Conservation (phyloP, 1,140 invertebrate species). For the Eubasilissa regina region DNA sequence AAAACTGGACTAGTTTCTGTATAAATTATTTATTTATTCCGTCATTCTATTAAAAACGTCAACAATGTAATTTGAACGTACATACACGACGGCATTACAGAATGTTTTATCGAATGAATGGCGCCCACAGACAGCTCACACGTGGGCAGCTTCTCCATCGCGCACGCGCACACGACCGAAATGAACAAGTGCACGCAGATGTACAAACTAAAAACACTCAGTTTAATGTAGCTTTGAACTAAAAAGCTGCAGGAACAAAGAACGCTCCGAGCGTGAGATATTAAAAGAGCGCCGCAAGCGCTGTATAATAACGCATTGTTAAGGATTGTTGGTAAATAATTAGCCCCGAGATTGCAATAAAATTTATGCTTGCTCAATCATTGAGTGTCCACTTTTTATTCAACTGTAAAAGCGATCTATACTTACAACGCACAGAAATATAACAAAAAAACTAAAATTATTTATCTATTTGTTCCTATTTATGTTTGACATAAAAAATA, state of each 20-base stretch:
- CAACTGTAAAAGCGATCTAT: no score
- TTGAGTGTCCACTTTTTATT: no score
- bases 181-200: neutral
- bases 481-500: no score
- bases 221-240: neutral
- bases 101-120: slow-evolving; percentile 16
- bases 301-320: neutral
- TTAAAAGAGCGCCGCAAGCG: neutral
- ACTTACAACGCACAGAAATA: no score
- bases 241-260: neutral
- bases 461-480: no score
- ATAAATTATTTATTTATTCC: neutral
- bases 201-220: neutral
- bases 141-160: slow-evolving; percentile 5
- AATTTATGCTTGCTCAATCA: no score
- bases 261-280: neutral
- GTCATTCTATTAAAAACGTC: neutral
- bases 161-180: neutral
- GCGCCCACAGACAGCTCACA: neutral
- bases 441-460: no score
- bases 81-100: slow-evolving; percentile 3
- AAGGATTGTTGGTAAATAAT: no score
- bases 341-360: no score
- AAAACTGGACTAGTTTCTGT: neutral
- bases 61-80: neutral